Evolutionary conservation across 2,888 invertebrate genomes (phyloP).

Genomic region (Lochmaea crataegi): DNA sequence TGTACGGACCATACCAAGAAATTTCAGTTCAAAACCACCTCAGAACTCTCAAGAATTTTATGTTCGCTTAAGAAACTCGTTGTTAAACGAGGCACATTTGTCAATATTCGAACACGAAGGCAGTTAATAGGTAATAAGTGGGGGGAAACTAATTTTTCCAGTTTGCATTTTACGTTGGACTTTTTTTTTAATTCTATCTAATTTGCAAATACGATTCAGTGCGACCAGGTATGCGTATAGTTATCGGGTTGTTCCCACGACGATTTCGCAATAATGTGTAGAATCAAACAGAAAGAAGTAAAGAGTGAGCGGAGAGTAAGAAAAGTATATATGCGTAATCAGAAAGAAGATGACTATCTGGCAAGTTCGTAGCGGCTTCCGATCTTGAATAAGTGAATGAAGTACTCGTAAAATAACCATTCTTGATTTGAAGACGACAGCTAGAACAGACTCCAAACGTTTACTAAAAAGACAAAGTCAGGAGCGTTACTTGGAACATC

Average conservation of each 20-base stretch:
- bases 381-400: constrained; percentile 34
- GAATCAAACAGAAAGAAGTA: constrained; percentile 8
- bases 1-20: too few relatives aligned
- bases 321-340: constrained; percentile 52
- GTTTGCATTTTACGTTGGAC: background rate
- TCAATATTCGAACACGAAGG: too few relatives aligned
- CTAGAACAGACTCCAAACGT: constrained; percentile 24
- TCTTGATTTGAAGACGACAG: constrained; percentile 39
- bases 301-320: constrained; percentile 1
- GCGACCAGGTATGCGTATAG: background rate
- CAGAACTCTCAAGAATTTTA: too few relatives aligned
- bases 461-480: constrained; percentile 17
- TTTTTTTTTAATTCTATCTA: background rate
- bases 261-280: constrained; percentile 25
- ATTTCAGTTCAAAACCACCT: too few relatives aligned
- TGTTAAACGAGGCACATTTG: too few relatives aligned
- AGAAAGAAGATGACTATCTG: constrained; percentile 48
- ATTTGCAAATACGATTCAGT: constrained; percentile 28
- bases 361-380: constrained; percentile 35
- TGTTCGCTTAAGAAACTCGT: too few relatives aligned
- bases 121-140: too few relatives aligned
- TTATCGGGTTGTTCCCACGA: constrained; percentile 33
- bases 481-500: background rate
- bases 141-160: background rate
- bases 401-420: constrained; percentile 42